Evolutionary conservation across 2,113 vertebrate genomes (phyloP), one percentile per base, ranked within the genome.

Genomic region (Recurvirostra avosetta): DNA sequence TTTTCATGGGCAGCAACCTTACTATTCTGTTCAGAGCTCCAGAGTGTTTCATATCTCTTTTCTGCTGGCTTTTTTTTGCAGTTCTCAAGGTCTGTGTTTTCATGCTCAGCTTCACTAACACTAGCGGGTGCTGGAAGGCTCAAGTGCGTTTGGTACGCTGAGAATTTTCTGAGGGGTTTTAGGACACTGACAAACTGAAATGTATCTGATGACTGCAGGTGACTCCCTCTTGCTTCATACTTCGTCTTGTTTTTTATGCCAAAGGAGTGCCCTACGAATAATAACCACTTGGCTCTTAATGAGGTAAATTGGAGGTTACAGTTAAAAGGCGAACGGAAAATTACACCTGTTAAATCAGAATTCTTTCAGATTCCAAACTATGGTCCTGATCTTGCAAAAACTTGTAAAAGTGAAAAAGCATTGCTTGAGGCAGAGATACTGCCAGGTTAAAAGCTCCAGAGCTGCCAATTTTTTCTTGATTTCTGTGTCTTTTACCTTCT

Each of bases 131-230:
- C 41, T 79, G 67, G 49, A 85, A 59, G 22, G 19, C 19, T 65
- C 0, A 1, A 47, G 19, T 47, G 56, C 2, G 0, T 40, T 53
- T 9, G 4, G 12, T 53, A 40, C 58, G 30, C 32, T 23, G 40
- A 32, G 77, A 67, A 43, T 26, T 36, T 70, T 59, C 55, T 63
- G 77, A 73, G 27, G 12, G 4, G 4, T 68, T 61, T 67, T 61
- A 34, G 40, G 47, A 61, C 30, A 66, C 53, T 50, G 43, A 45
- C 15, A 91, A 41, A 15, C 62, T 82, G 74, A 79, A 83, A 79
- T 1, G 5, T 29, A 12, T 32, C 36, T 43, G 27, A 38, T 75
- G 32, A 22, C 40, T 72, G 43, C 52, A 68, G 26, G 22, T 52
- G 27, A 20, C 32, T 91, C 4, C 27, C 21, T 63, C 21, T 50